Evolutionary conservation across 1,140 invertebrate genomes (phyloP), one percentile per base, ranked within the genome.

Genomic region (Trachymyrmex cornetzi): DNA sequence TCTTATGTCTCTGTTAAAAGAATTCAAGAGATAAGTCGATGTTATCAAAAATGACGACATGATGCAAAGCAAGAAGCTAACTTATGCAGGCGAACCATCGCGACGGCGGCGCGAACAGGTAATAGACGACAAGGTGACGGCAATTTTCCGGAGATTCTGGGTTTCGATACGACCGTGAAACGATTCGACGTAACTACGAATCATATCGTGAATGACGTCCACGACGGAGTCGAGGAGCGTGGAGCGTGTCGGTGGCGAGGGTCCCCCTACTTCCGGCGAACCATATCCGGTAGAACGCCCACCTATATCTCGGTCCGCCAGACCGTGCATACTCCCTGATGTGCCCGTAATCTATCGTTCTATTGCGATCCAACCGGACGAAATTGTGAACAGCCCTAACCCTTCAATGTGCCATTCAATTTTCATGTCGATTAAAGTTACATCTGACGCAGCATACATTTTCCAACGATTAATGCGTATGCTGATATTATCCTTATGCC

Each of bases 221-320:
- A 81, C 79, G 72, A 77, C 87, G 88, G 89, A 91, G 92, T 91
- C 92, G 92, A 92, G 92, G 90, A 94, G 91, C 94, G 88, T 87
- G 89, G 91, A 95, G 94, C 94, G 94, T 95, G 94, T 95, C 94
- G 94, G 92, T 94, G 93, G 92, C 92, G 92, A 93, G 92, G 90
- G 92, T 94, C 94, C 94, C 94, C 94, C 93, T 93, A 94, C 94
- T 95, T 95, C 94, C 94, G 95, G 93, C 93, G 93, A 93, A 93
- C 90, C 93, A 93, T 95, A 94, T 95, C 95, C 95, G 95, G 94
- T 89, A 94, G 92, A 93, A 94, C 93, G 94, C 94, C 94, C 93
- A 95, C 94, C 94, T 95, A 92, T 93, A 93, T 94, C 93, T 93
- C 91, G 86, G 81, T 57, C 93, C 92, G 91, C 71, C 93, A 89